Conservation (phyloP, 2,888 invertebrate genomes). For the Cyrtodaria siliqua region DNA sequence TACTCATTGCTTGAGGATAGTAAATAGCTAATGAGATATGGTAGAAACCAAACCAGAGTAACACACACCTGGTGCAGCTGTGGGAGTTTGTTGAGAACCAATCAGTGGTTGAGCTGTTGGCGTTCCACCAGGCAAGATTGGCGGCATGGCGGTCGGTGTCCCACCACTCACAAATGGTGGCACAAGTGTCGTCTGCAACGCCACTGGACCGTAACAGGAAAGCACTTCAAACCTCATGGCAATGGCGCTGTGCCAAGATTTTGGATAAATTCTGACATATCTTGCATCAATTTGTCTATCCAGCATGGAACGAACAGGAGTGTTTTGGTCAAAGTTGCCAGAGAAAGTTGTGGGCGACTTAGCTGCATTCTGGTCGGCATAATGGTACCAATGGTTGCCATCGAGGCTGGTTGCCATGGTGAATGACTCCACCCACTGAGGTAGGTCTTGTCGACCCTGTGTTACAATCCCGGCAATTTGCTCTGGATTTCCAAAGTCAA, state of each 20-base stretch:
- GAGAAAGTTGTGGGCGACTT: conserved; percentile 62
- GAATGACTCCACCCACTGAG: conserved; percentile 71
- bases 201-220: conserved; percentile 63
- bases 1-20: too few relatives aligned
- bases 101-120: conserved; percentile 9
- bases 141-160: conserved; percentile 49
- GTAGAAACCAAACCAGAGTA: too few relatives aligned
- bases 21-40: too few relatives aligned
- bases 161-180: conserved; percentile 13
- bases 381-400: conserved; percentile 66
- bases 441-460: conserved; percentile 67
- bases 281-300: conserved; percentile 71
- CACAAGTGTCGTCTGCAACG: conserved; percentile 20
- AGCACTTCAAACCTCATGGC: conserved; percentile 77
- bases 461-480: conserved; percentile 68
- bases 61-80: conserved; percentile 49
- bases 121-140: conserved; percentile 12
- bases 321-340: conserved; percentile 68
- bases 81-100: conserved; percentile 19
- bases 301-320: conserved; percentile 64
- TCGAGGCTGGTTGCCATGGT: conserved; percentile 70
- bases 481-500: conserved; percentile 67
- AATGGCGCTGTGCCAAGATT: conserved; percentile 71
- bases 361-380: conserved; percentile 54
- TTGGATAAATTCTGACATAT: conserved; percentile 73